Percentiles rank a stretch among this genome's conserved stretches.
These are phyloP conservation scores for Cygnus olor DNA, from an alignment of 2,797 vertebrate species.

Conservation along the genomic window DNA sequence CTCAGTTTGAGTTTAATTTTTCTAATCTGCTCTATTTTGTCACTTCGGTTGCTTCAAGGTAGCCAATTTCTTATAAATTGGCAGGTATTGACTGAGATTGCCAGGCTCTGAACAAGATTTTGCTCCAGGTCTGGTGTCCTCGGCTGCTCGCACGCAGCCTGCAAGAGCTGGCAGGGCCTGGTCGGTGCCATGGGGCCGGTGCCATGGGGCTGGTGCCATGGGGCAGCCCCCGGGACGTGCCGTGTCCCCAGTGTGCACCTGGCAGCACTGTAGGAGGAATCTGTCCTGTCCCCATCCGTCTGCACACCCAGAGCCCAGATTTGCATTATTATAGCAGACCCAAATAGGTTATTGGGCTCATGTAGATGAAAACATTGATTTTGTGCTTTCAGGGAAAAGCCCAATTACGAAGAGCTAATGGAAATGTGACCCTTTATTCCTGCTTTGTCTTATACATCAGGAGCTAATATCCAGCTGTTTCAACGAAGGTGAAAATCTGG, in stretches of 20 bases:
- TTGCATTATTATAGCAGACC: background rate
- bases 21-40: slow-evolving; percentile 25
- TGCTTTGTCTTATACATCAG: background rate
- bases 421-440: background rate
- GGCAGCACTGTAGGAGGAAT: background rate
- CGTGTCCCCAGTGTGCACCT: fast-evolving
- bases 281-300: fast-evolving
- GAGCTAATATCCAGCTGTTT: background rate
- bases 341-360: background rate
- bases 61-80: background rate
- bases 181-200: too few relatives aligned
- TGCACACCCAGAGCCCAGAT: fast-evolving
- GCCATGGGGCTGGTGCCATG: too few relatives aligned
- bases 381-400: slow-evolving; percentile 38
- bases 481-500: slow-evolving; percentile 7
- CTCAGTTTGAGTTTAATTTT: slow-evolving; percentile 31
- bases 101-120: background rate
- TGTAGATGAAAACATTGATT: slow-evolving; percentile 45
- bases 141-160: fast-evolving
- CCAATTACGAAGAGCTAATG: slow-evolving; percentile 50
- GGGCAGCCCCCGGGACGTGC: fast-evolving
- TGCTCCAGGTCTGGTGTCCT: fast-evolving
- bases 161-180: fast-evolving
- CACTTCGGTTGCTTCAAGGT: slow-evolving; percentile 7
- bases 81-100: background rate